Evolutionary conservation across 2,797 vertebrate genomes (phyloP).

Genomic region (Sebastiscus tertius): DNA sequence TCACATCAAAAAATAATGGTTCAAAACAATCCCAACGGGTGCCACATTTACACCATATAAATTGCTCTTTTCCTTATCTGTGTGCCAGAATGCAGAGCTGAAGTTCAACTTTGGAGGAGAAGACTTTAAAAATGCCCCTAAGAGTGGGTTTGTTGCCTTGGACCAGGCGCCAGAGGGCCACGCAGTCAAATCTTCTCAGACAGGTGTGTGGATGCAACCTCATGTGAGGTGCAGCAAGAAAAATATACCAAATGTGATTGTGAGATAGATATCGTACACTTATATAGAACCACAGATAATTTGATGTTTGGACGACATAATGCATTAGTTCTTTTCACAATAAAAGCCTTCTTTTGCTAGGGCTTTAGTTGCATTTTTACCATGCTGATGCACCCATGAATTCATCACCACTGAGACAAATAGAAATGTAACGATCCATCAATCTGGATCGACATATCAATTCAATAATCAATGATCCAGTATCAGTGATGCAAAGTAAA

Average conservation of each 20-base stretch:
- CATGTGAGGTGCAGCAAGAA: not conserved
- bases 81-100: conserved; percentile 91
- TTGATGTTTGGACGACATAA: not conserved
- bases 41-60: not conserved
- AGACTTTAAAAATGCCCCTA: conserved; percentile 91
- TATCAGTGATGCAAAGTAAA: too few species aligned
- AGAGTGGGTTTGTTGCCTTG: conserved; percentile 89
- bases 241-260: not conserved
- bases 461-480: too few species aligned
- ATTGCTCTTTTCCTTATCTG: not conserved
- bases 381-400: not conserved
- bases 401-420: not conserved
- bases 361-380: not conserved
- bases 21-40: not conserved
- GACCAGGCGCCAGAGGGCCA: conserved; percentile 87
- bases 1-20: not conserved
- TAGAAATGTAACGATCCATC: too few species aligned
- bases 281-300: not conserved
- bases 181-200: conserved; percentile 88
- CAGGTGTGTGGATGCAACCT: conserved; percentile 79
- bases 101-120: conserved; percentile 98
- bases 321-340: not conserved
- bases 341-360: not conserved
- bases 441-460: too few species aligned
- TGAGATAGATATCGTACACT: not conserved